Percentiles rank a stretch among this genome's conserved stretches.
Conservation (phyloP, 2,113 vertebrate species). For the Entelurus aequoreus region DNA sequence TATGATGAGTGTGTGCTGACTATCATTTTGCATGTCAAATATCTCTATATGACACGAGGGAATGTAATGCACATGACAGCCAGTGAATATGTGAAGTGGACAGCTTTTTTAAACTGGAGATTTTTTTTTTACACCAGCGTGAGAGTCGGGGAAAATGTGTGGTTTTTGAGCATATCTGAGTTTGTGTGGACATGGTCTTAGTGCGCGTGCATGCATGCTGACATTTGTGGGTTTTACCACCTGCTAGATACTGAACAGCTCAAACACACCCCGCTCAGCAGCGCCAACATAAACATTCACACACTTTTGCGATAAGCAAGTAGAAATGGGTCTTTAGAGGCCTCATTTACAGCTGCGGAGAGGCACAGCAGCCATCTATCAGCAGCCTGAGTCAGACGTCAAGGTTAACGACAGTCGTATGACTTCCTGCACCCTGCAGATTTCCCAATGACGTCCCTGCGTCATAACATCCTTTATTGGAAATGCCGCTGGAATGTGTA, state of each 20-base stretch:
- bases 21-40: no score
- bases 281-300: slow-evolving; percentile 41
- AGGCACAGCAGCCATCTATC: neutral
- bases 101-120: no score
- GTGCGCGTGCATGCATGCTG: slow-evolving; percentile 1
- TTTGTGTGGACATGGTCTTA: neutral
- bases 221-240: slow-evolving; percentile 41
- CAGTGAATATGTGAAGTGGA: no score
- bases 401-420: slow-evolving; percentile 11
- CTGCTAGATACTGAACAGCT: slow-evolving; percentile 45
- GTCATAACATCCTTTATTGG: slow-evolving; percentile 60
- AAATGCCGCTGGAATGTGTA: slow-evolving; percentile 49
- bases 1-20: no score
- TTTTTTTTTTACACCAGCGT: no score
- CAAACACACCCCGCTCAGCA: slow-evolving; percentile 24
- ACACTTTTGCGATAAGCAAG: slow-evolving; percentile 36
- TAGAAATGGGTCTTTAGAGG: slow-evolving; percentile 29
- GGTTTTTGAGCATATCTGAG: neutral
- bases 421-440: slow-evolving; percentile 1
- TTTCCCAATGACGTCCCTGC: slow-evolving; percentile 41
- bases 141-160: no score
- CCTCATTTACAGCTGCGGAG: slow-evolving; percentile 28
- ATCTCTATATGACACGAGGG: no score
- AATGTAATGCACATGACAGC: no score
- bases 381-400: slow-evolving; percentile 28